A percentile compares a stretch with the other conserved stretches of the same genome.
phyloP scores from a whole-genome alignment of 2,797 vertebrate species.

The Anisognathus igniventris region DNA sequence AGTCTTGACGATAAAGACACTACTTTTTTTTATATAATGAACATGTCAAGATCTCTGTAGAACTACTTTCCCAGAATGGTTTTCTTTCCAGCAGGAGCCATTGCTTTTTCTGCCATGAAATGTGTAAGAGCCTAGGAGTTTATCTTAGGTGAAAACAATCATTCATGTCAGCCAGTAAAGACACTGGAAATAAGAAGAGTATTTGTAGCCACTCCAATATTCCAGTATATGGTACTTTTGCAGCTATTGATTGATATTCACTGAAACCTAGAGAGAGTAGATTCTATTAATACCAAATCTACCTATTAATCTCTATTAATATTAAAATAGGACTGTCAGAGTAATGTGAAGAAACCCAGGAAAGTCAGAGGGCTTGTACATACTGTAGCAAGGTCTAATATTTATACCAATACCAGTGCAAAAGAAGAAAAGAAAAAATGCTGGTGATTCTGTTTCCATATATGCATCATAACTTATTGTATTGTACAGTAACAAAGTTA shows the following conservation, averaged over 20 bases:
- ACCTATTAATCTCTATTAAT: conserved; percentile 42
- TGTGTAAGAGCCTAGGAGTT: neutral
- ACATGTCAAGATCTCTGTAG: neutral
- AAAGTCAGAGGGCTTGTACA: neutral
- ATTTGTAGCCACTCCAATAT: neutral
- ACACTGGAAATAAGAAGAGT: neutral
- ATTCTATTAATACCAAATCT: conserved; percentile 36
- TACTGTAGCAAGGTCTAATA: neutral
- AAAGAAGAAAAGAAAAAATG: neutral
- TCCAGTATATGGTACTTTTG: neutral
- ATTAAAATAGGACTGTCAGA: conserved; percentile 1
- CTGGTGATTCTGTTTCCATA: neutral
- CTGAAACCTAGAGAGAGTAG: neutral
- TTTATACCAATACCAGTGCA: neutral
- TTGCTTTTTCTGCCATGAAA: neutral
- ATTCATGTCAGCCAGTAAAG: neutral
- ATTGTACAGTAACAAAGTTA: neutral
- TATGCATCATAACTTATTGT: neutral
- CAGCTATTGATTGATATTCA: conserved; percentile 24
- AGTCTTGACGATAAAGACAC: neutral
- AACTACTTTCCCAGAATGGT: neutral
- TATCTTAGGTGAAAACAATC: conserved; percentile 1
- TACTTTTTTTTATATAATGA: neutral
- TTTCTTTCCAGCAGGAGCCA: neutral
- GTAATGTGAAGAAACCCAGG: neutral